These are phyloP conservation scores for Halictus quadricinctus DNA, from an alignment of 2,888 invertebrate genomes.

Conservation along the genomic window DNA sequence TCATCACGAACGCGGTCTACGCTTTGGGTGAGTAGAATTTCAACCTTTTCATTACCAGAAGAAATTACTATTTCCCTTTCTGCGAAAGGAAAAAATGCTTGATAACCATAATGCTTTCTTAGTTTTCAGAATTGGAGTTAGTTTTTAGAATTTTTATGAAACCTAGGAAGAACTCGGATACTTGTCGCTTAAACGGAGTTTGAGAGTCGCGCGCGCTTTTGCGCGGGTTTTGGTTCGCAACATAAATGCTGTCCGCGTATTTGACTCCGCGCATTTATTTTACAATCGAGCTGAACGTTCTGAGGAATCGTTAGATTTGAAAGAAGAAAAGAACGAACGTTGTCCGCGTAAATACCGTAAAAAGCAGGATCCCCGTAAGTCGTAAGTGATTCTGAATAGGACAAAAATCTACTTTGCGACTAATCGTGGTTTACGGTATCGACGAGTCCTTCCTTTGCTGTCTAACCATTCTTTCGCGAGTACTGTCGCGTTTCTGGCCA, in stretches of 20 bases:
- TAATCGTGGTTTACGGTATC: constrained; percentile 30
- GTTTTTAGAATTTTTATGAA: neutral
- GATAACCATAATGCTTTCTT: too few relatives aligned
- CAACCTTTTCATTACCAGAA: neutral
- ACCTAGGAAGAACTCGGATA: neutral
- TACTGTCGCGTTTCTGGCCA: constrained; percentile 33
- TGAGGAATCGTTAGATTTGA: neutral
- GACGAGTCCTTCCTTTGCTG: constrained; percentile 14
- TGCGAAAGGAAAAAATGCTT: neutral
- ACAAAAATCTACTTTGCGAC: neutral
- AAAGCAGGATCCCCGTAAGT: neutral
- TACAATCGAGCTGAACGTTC: neutral
- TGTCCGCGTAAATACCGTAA: neutral
- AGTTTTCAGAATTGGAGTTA: too few relatives aligned
- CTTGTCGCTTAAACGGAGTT: neutral
- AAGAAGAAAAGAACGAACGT: neutral
- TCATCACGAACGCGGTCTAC: constrained; percentile 48
- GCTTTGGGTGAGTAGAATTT: constrained; percentile 61
- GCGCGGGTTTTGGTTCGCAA: neutral
- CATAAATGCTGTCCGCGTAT: too few relatives aligned
- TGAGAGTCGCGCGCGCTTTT: neutral
- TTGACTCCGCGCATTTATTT: neutral
- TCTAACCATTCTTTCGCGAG: constrained; percentile 25
- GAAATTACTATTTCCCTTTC: too few relatives aligned
- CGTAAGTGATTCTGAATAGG: neutral